phyloP scores from a whole-genome alignment of 2,797 vertebrate species.

The Erethizon dorsatum region DNA sequence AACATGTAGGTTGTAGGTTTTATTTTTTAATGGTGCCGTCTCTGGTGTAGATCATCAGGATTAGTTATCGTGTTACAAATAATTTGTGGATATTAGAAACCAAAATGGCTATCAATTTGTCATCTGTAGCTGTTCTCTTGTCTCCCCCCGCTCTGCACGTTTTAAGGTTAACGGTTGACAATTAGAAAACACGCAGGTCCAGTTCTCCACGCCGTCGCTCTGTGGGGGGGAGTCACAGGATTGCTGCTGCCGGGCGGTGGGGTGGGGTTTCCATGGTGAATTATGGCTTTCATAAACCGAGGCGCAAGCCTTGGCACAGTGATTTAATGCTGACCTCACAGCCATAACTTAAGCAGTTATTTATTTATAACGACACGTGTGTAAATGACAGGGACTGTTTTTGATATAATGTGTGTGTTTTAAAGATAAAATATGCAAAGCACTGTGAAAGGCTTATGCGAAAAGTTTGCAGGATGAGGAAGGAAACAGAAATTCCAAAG shows the following conservation, averaged over 20 bases:
- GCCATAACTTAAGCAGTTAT: constrained; percentile 78
- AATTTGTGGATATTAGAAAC: constrained; percentile 68
- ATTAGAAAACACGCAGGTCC: constrained; percentile 61
- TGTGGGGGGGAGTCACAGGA: constrained; percentile 58
- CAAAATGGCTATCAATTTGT: constrained; percentile 44
- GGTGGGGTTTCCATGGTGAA: constrained; percentile 70
- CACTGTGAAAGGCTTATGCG: constrained; percentile 57
- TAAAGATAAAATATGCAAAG: constrained; percentile 74
- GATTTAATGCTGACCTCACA: constrained; percentile 76
- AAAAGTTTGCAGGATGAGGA: constrained; percentile 54
- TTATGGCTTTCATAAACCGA: constrained; percentile 81
- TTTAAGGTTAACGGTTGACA: constrained; percentile 71
- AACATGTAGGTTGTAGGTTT: constrained; percentile 21
- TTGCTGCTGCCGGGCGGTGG: constrained; percentile 4
- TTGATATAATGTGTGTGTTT: constrained; percentile 71
- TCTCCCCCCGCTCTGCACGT: background rate
- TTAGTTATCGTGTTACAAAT: constrained; percentile 52
- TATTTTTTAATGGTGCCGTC: constrained; percentile 24
- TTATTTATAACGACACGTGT: constrained; percentile 73
- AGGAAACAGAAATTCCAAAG: constrained; percentile 51
- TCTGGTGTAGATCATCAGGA: constrained; percentile 16
- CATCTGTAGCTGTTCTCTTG: constrained; percentile 24
- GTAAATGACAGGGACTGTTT: constrained; percentile 68
- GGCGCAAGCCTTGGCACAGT: constrained; percentile 58
- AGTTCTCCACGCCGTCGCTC: constrained; percentile 21